Evolutionary conservation across 2,888 invertebrate genomes (phyloP).

Genomic region (Amphipoea lucens): DNA sequence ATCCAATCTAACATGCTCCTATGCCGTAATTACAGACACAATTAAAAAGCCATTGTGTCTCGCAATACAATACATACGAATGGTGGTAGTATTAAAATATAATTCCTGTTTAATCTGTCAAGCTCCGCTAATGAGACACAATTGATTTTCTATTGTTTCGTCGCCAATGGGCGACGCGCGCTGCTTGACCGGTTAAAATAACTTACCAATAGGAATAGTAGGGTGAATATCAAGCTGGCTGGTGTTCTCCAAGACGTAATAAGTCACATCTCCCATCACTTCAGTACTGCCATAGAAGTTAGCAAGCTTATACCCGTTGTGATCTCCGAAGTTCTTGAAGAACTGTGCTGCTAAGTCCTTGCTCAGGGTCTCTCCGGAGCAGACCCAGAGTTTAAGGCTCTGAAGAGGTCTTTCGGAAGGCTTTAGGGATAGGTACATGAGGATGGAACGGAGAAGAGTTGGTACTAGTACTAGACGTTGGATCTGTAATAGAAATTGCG

Average conservation of each 20-base stretch:
- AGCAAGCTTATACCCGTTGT: conserved; percentile 92
- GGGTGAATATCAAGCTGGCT: conserved; percentile 91
- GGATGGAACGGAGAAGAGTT: conserved; percentile 94
- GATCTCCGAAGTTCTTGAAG: conserved; percentile 93
- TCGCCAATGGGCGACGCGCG: too few species aligned
- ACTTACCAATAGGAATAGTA: conserved; percentile 95
- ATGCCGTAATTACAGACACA: too few species aligned
- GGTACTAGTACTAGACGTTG: conserved; percentile 96
- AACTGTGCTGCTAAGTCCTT: conserved; percentile 93
- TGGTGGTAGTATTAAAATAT: neutral
- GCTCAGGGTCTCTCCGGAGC: conserved; percentile 95
- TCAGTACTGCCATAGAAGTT: conserved; percentile 98
- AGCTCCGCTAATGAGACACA: too few species aligned
- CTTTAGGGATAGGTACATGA: conserved; percentile 93
- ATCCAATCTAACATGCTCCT: neutral
- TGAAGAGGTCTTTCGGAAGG: conserved; percentile 90
- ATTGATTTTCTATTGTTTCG: too few species aligned
- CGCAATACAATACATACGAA: too few species aligned
- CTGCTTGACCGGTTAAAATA: neutral
- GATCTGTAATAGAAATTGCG: conserved; percentile 86
- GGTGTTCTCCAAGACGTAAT: conserved; percentile 91
- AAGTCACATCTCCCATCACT: conserved; percentile 97
- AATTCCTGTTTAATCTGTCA: too few species aligned
- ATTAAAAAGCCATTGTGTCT: too few species aligned
- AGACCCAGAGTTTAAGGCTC: conserved; percentile 94